These are phyloP conservation scores for Halesus radiatus DNA, from an alignment of 1,140 invertebrate genomes.

Conservation along the genomic window DNA sequence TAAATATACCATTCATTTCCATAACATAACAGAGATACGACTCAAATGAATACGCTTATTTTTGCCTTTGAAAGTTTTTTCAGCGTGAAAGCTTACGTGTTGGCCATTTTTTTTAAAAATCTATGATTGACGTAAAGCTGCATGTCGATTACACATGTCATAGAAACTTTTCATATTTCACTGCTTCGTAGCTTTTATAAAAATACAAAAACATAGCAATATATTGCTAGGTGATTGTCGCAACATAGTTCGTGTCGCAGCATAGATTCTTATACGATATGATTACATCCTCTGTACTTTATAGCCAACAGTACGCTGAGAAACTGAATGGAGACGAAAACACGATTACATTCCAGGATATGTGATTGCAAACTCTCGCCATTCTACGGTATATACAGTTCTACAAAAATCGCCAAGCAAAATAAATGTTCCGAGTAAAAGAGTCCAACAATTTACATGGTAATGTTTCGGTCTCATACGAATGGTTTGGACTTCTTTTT, in stretches of 20 bases:
- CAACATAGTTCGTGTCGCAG: not conserved
- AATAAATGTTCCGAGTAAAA: not conserved
- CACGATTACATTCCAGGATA: slow-evolving; percentile 17
- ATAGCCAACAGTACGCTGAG: slow-evolving; percentile 7
- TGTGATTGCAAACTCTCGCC: slow-evolving; percentile 27
- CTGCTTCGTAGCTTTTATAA: too few species aligned
- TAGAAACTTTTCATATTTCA: too few species aligned
- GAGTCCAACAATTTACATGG: not conserved
- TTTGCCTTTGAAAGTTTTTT: too few species aligned
- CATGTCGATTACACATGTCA: too few species aligned
- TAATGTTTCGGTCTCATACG: not conserved
- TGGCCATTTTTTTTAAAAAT: too few species aligned
- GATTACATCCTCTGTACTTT: slow-evolving; percentile 14
- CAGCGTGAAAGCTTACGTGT: too few species aligned
- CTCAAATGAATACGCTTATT: too few species aligned
- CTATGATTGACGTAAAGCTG: too few species aligned
- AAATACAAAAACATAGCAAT: too few species aligned
- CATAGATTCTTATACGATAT: not conserved
- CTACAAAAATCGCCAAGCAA: not conserved
- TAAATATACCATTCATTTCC: too few species aligned
- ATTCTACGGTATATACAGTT: not conserved
- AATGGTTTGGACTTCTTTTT: not conserved
- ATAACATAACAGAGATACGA: too few species aligned
- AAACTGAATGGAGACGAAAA: slow-evolving; percentile 30
- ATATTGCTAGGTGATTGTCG: too few species aligned